Conservation (phyloP, 2,797 vertebrate genomes). For the Allochrocebus solatus region DNA sequence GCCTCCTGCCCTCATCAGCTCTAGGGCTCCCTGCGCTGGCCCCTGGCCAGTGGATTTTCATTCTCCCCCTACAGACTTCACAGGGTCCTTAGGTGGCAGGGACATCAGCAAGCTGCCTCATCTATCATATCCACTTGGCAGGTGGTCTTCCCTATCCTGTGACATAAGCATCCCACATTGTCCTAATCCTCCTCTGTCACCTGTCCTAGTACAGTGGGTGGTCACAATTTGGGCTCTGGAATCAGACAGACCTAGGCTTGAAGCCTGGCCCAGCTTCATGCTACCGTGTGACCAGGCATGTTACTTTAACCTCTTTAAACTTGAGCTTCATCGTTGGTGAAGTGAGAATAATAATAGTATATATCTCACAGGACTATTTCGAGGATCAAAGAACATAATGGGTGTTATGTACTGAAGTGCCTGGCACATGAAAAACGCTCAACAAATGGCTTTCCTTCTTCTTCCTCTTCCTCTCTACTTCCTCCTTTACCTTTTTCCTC, state of each 20-base stretch:
- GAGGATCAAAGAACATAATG: background rate
- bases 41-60: background rate
- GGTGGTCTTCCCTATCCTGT: background rate
- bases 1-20: background rate
- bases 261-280: background rate
- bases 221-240: background rate
- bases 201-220: background rate
- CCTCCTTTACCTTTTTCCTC: too few relatives aligned
- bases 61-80: background rate
- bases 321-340: background rate
- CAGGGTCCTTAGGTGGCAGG: background rate
- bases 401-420: background rate
- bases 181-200: background rate
- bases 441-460: background rate
- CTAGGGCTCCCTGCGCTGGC: background rate
- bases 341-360: background rate
- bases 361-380: background rate
- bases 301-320: slow-evolving; percentile 15
- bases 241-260: background rate
- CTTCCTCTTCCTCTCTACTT: background rate
- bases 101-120: background rate
- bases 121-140: background rate
- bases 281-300: background rate
- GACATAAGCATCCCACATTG: background rate
- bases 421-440: background rate